phyloP scores from a whole-genome alignment of 2,888 invertebrate genomes.

The Yponomeuta malinellus region DNA sequence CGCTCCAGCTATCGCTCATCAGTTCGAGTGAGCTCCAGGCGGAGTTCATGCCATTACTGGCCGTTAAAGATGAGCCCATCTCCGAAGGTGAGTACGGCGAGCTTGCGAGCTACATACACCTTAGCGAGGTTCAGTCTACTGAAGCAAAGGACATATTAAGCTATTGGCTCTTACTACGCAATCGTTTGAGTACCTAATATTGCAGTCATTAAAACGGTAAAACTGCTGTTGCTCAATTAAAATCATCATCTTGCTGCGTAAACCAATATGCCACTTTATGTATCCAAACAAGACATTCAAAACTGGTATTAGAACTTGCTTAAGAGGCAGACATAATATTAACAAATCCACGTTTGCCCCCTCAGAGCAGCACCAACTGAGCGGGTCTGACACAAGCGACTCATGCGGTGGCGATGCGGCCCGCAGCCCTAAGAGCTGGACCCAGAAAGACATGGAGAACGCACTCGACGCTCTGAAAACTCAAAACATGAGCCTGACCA shows the following conservation, averaged over 20 bases:
- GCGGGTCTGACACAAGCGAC: slow-evolving; percentile 63
- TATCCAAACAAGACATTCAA: too few species aligned
- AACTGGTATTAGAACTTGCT: too few species aligned
- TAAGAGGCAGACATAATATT: too few species aligned
- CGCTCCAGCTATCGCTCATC: slow-evolving; percentile 75
- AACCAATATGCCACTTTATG: neutral
- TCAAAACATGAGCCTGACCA: slow-evolving; percentile 92
- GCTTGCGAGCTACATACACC: too few species aligned
- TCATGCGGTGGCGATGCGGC: slow-evolving; percentile 39
- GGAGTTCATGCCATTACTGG: slow-evolving; percentile 50
- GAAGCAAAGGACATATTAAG: too few species aligned
- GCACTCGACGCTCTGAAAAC: slow-evolving; percentile 90
- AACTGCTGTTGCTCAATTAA: neutral
- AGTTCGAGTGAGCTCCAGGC: slow-evolving; percentile 42
- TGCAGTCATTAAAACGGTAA: too few species aligned
- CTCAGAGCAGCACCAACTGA: slow-evolving; percentile 35
- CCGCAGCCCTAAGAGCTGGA: slow-evolving; percentile 86
- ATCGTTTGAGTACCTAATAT: too few species aligned
- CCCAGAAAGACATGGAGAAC: slow-evolving; percentile 91
- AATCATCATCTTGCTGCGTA: neutral
- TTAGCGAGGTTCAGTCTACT: too few species aligned
- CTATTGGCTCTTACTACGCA: too few species aligned
- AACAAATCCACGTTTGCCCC: too few species aligned
- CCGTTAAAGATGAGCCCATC: slow-evolving; percentile 59
- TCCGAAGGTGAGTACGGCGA: slow-evolving; percentile 46